phyloP scores from a whole-genome alignment of 2,797 vertebrate species.

The Tamandua tetradactyla region DNA sequence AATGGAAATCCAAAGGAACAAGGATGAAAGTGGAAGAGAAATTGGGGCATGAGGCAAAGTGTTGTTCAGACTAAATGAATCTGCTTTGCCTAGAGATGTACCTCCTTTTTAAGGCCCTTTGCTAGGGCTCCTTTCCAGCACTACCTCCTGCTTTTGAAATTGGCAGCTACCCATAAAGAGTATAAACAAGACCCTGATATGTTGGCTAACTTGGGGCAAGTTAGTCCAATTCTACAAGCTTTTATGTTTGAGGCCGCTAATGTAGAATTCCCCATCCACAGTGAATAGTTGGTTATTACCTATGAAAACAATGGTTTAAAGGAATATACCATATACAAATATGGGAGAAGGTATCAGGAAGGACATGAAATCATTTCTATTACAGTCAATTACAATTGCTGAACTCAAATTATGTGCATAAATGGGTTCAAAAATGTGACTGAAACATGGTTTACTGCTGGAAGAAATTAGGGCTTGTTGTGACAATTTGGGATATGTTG shows the following conservation, averaged over 20 bases:
- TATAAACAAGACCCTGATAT: neutral
- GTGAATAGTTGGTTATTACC: neutral
- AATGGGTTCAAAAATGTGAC: neutral
- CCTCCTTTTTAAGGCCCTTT: neutral
- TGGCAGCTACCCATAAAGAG: neutral
- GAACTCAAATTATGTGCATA: neutral
- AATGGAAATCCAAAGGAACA: neutral
- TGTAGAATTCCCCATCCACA: neutral
- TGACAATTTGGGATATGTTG: slow-evolving; percentile 15
- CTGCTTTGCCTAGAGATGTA: neutral
- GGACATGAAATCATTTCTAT: neutral
- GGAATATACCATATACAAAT: neutral
- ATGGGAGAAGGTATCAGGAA: neutral
- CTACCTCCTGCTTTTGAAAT: neutral
- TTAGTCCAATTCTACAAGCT: neutral
- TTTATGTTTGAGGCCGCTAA: neutral
- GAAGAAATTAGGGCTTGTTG: slow-evolving; percentile 51
- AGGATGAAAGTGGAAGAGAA: neutral
- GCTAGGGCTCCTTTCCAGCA: neutral
- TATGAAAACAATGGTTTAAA: slow-evolving; percentile 16
- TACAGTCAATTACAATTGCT: neutral
- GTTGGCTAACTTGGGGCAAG: neutral
- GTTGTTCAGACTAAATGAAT: neutral
- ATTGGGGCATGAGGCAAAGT: neutral
- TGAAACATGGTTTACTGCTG: slow-evolving; percentile 23